These are phyloP conservation scores for Porites lobata DNA, from an alignment of 92 coral and sea anemone species.

Conservation along the genomic window DNA sequence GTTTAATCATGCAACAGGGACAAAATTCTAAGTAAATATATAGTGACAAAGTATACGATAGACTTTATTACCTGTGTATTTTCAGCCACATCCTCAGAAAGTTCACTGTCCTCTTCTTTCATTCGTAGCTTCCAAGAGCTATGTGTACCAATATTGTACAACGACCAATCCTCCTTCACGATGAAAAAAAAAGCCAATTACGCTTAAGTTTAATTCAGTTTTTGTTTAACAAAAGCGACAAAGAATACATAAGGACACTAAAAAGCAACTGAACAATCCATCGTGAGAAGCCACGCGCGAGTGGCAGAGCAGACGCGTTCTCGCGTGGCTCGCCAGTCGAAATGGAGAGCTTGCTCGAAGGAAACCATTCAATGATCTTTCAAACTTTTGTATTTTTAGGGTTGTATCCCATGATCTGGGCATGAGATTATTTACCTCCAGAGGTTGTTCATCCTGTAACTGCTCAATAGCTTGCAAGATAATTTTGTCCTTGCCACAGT, in stretches of 20 bases:
- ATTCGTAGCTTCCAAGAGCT: slow-evolving; percentile 93
- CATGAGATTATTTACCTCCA: slow-evolving; percentile 75
- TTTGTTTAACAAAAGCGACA: background rate
- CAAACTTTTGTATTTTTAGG: no score
- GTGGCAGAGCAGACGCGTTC: no score
- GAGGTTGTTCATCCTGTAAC: slow-evolving; percentile 83
- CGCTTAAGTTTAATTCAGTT: background rate
- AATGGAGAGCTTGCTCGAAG: no score
- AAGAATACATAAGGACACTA: no score
- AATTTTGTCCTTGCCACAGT: slow-evolving; percentile 90
- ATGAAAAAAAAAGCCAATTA: background rate
- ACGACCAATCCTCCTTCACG: slow-evolving; percentile 93
- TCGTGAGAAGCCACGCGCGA: no score
- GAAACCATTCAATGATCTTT: no score
- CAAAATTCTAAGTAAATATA: no score
- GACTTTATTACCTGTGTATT: slow-evolving; percentile 83
- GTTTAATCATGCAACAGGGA: no score
- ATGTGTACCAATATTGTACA: slow-evolving; percentile 82
- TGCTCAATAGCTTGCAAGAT: slow-evolving; percentile 94
- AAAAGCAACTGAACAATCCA: background rate
- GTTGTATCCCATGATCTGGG: background rate
- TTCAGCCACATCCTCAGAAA: slow-evolving; percentile 91
- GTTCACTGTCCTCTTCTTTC: slow-evolving; percentile 89
- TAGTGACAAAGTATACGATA: background rate
- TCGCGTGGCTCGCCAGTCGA: no score